Evolutionary conservation across 2,113 vertebrate species (phyloP).

Genomic region (Pelvicachromis taeniatus): DNA sequence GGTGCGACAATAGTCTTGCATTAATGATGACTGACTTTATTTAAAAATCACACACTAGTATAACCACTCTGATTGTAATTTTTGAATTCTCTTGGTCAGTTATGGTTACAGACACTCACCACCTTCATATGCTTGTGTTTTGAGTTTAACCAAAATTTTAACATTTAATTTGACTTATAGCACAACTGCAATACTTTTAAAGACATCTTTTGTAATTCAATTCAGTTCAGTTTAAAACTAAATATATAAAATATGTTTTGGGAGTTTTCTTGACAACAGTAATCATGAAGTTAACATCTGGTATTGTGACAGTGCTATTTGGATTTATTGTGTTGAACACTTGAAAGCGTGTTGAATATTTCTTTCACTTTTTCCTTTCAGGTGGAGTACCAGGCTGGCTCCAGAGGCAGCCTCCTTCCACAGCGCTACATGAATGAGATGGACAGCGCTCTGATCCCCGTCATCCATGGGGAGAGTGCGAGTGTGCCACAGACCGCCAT

Average conservation of each 20-base stretch:
- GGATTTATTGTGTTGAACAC: background rate
- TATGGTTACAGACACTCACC: background rate
- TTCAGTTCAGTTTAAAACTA: too few species aligned
- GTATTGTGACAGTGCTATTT: background rate
- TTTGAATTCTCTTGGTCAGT: background rate
- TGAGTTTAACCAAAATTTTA: background rate
- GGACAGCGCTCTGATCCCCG: conserved; percentile 86
- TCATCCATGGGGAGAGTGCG: conserved; percentile 84
- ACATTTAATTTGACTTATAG: too few species aligned
- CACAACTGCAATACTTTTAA: too few species aligned
- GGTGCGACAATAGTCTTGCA: background rate
- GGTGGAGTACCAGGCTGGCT: conserved; percentile 94
- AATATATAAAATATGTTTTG: background rate
- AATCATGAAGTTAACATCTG: background rate
- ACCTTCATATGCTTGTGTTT: background rate
- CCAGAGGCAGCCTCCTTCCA: conserved; percentile 82
- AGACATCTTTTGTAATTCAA: too few species aligned
- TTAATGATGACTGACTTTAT: background rate
- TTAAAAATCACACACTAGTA: background rate
- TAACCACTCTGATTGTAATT: background rate
- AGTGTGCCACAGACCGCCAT: conserved; percentile 76
- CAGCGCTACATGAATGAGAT: conserved; percentile 91
- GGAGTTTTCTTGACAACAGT: background rate
- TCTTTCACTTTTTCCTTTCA: conserved; percentile 28
- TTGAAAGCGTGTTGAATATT: background rate